These are phyloP conservation scores for Aldrovandia affinis DNA, from an alignment of 2,797 vertebrate genomes.

Conservation along the genomic window DNA sequence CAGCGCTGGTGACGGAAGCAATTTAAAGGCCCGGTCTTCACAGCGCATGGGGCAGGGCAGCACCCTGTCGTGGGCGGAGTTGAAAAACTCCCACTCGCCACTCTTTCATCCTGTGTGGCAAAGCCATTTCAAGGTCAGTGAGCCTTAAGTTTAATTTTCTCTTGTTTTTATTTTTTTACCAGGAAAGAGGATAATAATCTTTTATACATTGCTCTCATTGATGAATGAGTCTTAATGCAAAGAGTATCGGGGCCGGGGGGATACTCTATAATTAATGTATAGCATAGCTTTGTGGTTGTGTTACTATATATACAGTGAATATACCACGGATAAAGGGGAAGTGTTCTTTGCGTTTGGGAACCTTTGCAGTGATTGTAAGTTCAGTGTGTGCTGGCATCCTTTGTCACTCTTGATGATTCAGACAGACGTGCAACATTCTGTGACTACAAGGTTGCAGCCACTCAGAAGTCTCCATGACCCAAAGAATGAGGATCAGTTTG, in stretches of 20 bases:
- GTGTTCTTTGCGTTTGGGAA: neutral
- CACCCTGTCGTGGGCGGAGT: slow-evolving; percentile 68
- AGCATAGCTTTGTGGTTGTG: neutral
- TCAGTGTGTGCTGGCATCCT: neutral
- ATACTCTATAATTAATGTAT: neutral
- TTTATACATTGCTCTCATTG: neutral
- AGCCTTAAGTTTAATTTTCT: slow-evolving; percentile 64
- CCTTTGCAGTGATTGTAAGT: neutral
- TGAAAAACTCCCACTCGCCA: slow-evolving; percentile 37
- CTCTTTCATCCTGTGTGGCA: slow-evolving; percentile 64
- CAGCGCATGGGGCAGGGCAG: slow-evolving; percentile 82
- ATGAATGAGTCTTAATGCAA: neutral
- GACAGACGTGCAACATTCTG: slow-evolving; percentile 53
- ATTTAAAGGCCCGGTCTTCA: slow-evolving; percentile 82
- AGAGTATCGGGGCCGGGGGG: neutral
- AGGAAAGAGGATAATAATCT: neutral
- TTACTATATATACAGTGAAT: neutral
- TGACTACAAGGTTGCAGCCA: slow-evolving; percentile 61
- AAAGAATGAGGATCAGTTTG: slow-evolving; percentile 63
- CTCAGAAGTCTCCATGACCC: slow-evolving; percentile 57
- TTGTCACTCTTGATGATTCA: neutral
- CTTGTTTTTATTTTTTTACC: neutral
- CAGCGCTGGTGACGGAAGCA: slow-evolving; percentile 81
- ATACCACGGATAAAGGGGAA: neutral
- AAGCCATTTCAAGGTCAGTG: slow-evolving; percentile 72